Base-by-base conservation (phyloP, 1,140 invertebrate species). In the Venustaconcha ellipsiformis region DNA sequence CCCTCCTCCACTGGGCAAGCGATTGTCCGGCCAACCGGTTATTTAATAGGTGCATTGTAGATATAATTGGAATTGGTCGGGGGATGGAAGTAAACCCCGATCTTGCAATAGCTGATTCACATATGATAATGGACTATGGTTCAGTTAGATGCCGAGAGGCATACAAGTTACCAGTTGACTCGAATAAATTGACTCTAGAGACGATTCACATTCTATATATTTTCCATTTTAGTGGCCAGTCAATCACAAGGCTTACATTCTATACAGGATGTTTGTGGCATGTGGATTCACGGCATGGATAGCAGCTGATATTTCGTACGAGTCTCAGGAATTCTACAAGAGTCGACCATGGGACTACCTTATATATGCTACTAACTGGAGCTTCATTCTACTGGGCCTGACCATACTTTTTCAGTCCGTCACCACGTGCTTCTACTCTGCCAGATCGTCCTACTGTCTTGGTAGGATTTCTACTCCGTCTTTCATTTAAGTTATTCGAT, bases 281-380 rank as follows among this genome's bases (percentile, higher is more conserved):
- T 11, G 82, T 2, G 72, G 70, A 0, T 71, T 85, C 66, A 78
- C 80, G 26, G 82, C 74, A n/a, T 87, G 86, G 86, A 72, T 82
- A 5, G 68, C 80, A 1, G 79, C 82, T 20, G 86, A 87, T 66
- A 64, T 84, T 23, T 74, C 81, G 30, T 84, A 84, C 74, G 86
- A 87, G 73, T 81, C 84, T 4, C 64, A 70, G 23, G 76, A 72
- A 63, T 87, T 86, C 69, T 87, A 84, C 78, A 74, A 79, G 26
- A 81, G 83, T 2, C 72, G 78, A 15, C 71, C 78, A 4, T 84
- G 80, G 74, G 78, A 79, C 1, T 87, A 85, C 76, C 80, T 84
- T n/a, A 81, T 86, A n/a, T 87, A 83, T 74, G 86, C 86, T n/a
- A 86, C 86, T 23, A 87, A 87, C 73, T 87, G 86, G 86, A 86